These are phyloP conservation scores for Oedothorax gibbosus DNA, from an alignment of 1,140 invertebrate genomes.

Conservation along the genomic window DNA sequence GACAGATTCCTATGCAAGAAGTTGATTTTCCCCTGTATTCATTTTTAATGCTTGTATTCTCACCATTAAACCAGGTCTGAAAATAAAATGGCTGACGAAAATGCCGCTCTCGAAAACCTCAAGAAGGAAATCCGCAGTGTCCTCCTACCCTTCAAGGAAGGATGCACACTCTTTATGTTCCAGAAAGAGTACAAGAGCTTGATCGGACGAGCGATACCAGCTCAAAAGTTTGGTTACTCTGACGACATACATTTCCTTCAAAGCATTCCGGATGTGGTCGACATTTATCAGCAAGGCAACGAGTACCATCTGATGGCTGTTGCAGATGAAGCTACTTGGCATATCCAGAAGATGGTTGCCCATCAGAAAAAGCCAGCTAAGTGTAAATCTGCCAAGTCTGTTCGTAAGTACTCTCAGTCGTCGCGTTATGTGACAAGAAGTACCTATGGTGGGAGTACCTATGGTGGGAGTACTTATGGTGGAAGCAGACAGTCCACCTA, in stretches of 20 bases:
- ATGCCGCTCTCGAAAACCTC: neutral
- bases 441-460: too few relatives aligned
- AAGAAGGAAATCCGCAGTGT: conserved; percentile 44
- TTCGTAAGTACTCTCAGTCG: too few relatives aligned
- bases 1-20: too few relatives aligned
- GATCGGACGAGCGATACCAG: neutral
- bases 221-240: conserved; percentile 11
- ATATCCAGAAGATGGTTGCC: conserved; percentile 21
- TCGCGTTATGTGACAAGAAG: too few relatives aligned
- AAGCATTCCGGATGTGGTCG: conserved; percentile 14
- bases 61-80: too few relatives aligned
- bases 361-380: neutral
- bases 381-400: too few relatives aligned
- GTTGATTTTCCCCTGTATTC: too few relatives aligned
- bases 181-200: conserved; percentile 5
- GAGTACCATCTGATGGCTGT: neutral
- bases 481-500: too few relatives aligned
- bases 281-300: neutral
- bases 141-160: conserved; percentile 9
- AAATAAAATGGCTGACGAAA: too few relatives aligned
- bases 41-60: too few relatives aligned
- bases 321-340: conserved; percentile 31
- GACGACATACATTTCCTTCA: conserved; percentile 10
- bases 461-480: too few relatives aligned
- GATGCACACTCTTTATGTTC: conserved; percentile 5